Evolutionary conservation across 2,888 invertebrate species (phyloP), one percentile per base, ranked within the genome.

Genomic region (Sesamia inferens): DNA sequence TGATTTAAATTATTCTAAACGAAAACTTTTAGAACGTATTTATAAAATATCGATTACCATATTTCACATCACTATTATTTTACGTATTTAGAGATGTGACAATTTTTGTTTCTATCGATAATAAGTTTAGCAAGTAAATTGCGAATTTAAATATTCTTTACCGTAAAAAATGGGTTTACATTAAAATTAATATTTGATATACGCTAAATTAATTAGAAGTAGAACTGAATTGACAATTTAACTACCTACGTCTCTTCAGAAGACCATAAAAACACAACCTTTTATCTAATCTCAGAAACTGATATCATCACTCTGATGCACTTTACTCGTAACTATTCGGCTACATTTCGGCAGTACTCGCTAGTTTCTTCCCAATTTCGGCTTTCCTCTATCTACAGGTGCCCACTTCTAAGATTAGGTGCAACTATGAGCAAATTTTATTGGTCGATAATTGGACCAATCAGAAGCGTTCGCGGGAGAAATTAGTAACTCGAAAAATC

Each of bases 361-460:
- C 95, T 95, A 94, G 94, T 94, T 81, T 86, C 79, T 74, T 84
- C 78, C 86, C 81, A 83, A 75, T 87, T 83, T 83, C 82, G 72
- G 76, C 81, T 84, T 86, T 88, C 85, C 83, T 90, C 93, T 94
- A 94, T 92, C 93, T 94, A 94, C 87, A 86, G 84, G 94, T 94
- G 94, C 91, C 85, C 92, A 93, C 90, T 78, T 93, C 93, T 94
- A 86, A 92, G 85, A 85, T 86, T 89, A 91, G 88, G 94, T 95
- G 95, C 94, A 91, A 84, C 94, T 95, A 94, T 94, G 95, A 95
- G 95, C 94, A 93, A 94, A 90, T 92, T 90, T 92, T 90, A 88
- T 87, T 92, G 92, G 93, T 91, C 90, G 89, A 90, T 88, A 90
- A 89, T 91, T 93, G 92, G 94, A 94, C 94, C 95, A 90, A 91